Evolutionary conservation across 1,140 invertebrate genomes (phyloP).

Genomic region (Ips typographus): DNA sequence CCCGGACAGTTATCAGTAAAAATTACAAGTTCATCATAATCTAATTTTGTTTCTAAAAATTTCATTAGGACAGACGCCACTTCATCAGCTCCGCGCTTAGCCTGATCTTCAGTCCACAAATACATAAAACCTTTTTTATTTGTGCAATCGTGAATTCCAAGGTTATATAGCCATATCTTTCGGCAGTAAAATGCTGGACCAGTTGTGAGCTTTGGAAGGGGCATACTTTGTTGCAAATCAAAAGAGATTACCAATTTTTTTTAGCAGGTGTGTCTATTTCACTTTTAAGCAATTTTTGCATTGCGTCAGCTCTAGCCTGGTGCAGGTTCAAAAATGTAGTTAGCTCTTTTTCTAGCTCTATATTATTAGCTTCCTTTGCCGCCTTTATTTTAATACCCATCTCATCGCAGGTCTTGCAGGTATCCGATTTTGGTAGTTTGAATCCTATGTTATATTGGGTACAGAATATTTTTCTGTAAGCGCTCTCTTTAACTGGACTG

Average conservation of each 20-base stretch:
- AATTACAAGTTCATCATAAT: conserved; percentile 1
- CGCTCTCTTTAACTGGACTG: too few relatives aligned
- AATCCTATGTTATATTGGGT: background rate
- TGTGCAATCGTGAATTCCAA: conserved; percentile 17
- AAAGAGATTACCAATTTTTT: conserved; percentile 10
- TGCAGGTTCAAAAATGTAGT: background rate
- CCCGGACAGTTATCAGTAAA: conserved; percentile 34
- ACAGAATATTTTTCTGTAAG: too few relatives aligned
- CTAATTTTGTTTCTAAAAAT: conserved; percentile 14
- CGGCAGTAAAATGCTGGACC: conserved; percentile 19
- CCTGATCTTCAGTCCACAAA: conserved; percentile 32
- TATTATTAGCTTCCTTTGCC: background rate
- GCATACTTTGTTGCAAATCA: conserved; percentile 27
- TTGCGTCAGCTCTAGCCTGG: background rate
- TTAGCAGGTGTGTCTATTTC: background rate
- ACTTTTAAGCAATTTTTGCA: background rate
- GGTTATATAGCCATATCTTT: conserved; percentile 31
- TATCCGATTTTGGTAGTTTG: background rate
- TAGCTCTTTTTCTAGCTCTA: background rate
- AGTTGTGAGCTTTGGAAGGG: conserved; percentile 9
- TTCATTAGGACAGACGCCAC: conserved; percentile 17
- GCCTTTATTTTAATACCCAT: background rate
- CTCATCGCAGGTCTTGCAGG: conserved; percentile 1
- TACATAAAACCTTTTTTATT: conserved; percentile 22
- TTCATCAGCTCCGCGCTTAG: conserved; percentile 23